Base-by-base conservation (phyloP, 1,140 invertebrate species). In the Drosophila watanabei region DNA sequence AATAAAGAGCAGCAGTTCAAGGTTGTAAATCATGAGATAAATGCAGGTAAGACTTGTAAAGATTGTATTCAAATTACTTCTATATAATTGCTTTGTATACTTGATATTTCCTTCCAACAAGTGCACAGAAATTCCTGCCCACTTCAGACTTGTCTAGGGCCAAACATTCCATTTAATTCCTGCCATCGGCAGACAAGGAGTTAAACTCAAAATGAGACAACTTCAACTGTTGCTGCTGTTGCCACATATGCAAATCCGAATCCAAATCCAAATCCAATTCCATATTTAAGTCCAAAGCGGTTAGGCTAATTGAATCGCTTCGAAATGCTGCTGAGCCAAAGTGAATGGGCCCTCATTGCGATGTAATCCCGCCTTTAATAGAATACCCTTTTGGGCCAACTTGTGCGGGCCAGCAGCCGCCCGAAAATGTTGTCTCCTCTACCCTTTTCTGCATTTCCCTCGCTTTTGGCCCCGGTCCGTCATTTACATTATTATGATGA, bases 401-500 rank as follows among this genome's bases (percentile, higher is more conserved):
- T 51, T 73, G 54, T 69, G 45, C 46, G 18, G 39, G 54, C 45
- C 52, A 35, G 62, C 54, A 37, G 33, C 54, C 54, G 33, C 52
- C 20, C 63, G 39, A 70, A 85, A 85, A 78, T 82, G 69, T 79
- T 69, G 54, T 24, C 24, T 24, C 68, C 51, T 64, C 57, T 43
- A 73, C 68, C 66, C 69, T 3, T 45, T 69, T 48, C 52, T 65
- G 32, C 57, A 61, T 57, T 46, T 39, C 20, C 41, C 33, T 30
- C 13, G 60, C 33, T 64, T 75, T 56, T 56, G 54, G 64, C 56
- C 33, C 61, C 75, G 80, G 60, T 75, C 80, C 79, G 85, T 89
- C 86, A 88, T 89, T 89, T 89, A 89, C 85, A 89, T 89, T 89
- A 89, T 89, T 89, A 89, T 89, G 85, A 89, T 88, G 85, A 88